Percentiles rank a stretch among this genome's conserved stretches.
These are phyloP conservation scores for Struthio camelus DNA, from an alignment of 2,113 vertebrate species.

Conservation along the genomic window DNA sequence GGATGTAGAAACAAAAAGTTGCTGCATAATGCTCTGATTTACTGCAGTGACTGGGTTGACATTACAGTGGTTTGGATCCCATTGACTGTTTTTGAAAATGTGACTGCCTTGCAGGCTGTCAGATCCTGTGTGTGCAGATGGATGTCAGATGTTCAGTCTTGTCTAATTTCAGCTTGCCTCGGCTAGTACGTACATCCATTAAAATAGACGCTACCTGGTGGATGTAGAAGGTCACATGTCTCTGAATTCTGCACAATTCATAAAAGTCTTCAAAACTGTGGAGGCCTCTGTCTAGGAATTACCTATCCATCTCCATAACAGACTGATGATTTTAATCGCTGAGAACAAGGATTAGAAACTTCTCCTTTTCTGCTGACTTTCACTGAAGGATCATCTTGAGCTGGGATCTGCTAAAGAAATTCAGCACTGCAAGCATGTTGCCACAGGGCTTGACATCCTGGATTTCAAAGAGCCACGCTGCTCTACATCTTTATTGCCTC, in stretches of 20 bases:
- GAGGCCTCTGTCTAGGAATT: not conserved
- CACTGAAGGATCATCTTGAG: not conserved
- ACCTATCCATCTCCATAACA: not conserved
- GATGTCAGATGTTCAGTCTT: not conserved
- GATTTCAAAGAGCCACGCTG: slow-evolving; percentile 23
- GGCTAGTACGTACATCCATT: not conserved
- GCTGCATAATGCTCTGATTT: not conserved
- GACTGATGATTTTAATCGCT: not conserved
- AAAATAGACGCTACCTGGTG: not conserved
- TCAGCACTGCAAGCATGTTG: slow-evolving; percentile 5
- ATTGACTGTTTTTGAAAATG: not conserved
- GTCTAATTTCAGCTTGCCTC: not conserved
- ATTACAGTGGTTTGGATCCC: not conserved
- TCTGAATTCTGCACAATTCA: not conserved
- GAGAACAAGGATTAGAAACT: not conserved
- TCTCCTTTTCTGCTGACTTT: not conserved
- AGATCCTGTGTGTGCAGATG: not conserved
- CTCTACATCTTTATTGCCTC: slow-evolving; percentile 41
- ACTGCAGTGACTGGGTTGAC: not conserved
- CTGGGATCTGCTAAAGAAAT: slow-evolving; percentile 23
- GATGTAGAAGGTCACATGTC: not conserved
- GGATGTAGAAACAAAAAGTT: not conserved
- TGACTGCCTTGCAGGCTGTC: not conserved
- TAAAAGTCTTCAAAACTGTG: not conserved
- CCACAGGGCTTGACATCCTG: not conserved